Evolutionary conservation across 2,113 vertebrate genomes (phyloP).

Genomic region (Anoura caudifer): DNA sequence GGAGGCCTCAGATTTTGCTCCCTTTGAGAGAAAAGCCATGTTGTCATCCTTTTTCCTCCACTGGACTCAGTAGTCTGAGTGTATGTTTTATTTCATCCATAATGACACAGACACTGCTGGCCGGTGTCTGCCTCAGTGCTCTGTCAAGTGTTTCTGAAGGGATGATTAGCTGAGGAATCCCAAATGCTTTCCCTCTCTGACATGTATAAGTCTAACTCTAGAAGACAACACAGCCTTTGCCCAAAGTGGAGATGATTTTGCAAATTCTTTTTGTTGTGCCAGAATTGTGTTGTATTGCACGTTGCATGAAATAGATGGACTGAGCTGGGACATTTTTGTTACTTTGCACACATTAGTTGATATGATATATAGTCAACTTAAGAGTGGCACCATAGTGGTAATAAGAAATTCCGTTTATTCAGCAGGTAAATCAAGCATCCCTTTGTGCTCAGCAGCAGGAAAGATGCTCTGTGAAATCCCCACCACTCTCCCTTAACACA

Average conservation of each 20-base stretch:
- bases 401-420: neutral
- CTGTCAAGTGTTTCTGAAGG: neutral
- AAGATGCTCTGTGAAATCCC: neutral
- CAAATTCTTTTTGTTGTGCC: neutral
- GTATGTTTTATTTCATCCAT: no score
- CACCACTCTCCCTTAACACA: neutral
- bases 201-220: neutral
- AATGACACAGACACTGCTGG: no score
- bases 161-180: neutral
- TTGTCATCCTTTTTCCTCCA: no score
- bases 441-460: neutral
- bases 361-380: neutral
- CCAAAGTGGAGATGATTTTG: neutral
- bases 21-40: no score
- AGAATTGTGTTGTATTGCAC: neutral
- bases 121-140: no score
- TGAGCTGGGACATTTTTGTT: neutral
- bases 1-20: no score
- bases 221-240: neutral
- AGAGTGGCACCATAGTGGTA: neutral
- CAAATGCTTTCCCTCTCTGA: neutral
- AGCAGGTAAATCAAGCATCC: neutral
- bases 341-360: neutral
- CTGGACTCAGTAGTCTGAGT: no score
- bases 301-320: neutral